Base-by-base conservation (phyloP, 2,113 vertebrate genomes). In the Melanocharis versteri region DNA sequence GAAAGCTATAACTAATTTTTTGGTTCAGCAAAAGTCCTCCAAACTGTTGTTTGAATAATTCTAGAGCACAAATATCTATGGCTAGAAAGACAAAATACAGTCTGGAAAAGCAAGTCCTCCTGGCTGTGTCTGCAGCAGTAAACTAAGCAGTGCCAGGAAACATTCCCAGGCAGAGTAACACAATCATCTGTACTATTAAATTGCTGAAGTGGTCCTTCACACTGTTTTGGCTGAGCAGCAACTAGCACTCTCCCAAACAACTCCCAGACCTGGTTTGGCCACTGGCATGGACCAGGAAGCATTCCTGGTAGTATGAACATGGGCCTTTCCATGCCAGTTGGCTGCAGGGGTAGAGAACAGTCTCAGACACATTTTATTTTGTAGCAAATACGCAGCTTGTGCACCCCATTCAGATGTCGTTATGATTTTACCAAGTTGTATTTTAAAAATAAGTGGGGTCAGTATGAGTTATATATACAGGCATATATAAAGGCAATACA, bases 251-350 rank as follows among this genome's bases (percentile, higher is more conserved):
- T 94, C 83, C 75, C 71, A 81, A 81, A 89, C 28, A 75, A 39
- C 44, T 90, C 51, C 33, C 62, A 94, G 92, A 86, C 68, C 70
- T 66, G 62, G 54, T 83, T 66, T 88, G 85, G 79, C 90, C 68
- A 53, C 58, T 83, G 71, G 71, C 85, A 83, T 20, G 47, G 37
- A 50, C 56, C 85, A 73, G 39, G 45, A 54, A 92, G 82, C 40
- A 93, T 90, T 97, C 90, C 88, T 90, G 70, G 62, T 89, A 42
- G 60, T 44, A 89, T 54, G 92, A 94, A 90, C 62, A 77, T 77
- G 54, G 71, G 47, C 10, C 20, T 88, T 90, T 90, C 70, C 62
- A 80, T 80, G 88, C 90, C 90, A 92, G 45, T 50, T 93, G 79
- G 71, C 92, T 6, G 1, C n/a, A 80, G 26, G 20, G 23, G 14